Conservation (phyloP, 1,140 invertebrate species). For the Calycopis cecrops region DNA sequence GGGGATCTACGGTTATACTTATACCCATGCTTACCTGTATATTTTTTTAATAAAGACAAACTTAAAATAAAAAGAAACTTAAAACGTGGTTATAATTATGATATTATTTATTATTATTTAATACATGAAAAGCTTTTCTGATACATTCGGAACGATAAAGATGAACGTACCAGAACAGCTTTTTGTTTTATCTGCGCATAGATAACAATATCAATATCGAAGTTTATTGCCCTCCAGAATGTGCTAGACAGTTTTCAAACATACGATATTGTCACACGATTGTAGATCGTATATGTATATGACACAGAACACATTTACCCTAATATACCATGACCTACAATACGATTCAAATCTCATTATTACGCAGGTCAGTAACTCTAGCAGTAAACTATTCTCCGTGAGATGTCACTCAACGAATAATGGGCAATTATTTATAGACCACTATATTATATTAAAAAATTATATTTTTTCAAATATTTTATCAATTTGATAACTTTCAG, state of each 20-base stretch:
- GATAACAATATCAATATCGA: too few species aligned
- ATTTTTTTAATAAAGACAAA: too few species aligned
- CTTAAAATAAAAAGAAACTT: too few species aligned
- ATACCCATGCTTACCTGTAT: too few species aligned
- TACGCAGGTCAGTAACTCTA: constrained; percentile 22
- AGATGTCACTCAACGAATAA: constrained; percentile 26
- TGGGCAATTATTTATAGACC: not conserved
- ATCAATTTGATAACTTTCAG: not conserved
- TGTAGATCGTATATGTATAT: not conserved
- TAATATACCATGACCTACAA: not conserved
- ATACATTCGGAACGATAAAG: too few species aligned
- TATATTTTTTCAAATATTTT: not conserved
- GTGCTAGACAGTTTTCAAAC: constrained; percentile 13
- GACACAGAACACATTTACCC: not conserved
- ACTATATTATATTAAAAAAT: not conserved
- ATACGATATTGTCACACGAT: too few species aligned
- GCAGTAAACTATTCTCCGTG: constrained; percentile 12
- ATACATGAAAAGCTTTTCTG: too few species aligned
- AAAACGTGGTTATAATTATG: too few species aligned
- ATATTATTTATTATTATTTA: too few species aligned
- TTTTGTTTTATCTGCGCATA: too few species aligned
- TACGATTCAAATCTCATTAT: not conserved
- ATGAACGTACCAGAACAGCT: too few species aligned
- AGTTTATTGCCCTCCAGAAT: not conserved
- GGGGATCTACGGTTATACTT: too few species aligned